Percentiles rank a stretch among this genome's conserved stretches.
Conservation (phyloP, 2,888 invertebrate genomes). For the Brenthis ino region DNA sequence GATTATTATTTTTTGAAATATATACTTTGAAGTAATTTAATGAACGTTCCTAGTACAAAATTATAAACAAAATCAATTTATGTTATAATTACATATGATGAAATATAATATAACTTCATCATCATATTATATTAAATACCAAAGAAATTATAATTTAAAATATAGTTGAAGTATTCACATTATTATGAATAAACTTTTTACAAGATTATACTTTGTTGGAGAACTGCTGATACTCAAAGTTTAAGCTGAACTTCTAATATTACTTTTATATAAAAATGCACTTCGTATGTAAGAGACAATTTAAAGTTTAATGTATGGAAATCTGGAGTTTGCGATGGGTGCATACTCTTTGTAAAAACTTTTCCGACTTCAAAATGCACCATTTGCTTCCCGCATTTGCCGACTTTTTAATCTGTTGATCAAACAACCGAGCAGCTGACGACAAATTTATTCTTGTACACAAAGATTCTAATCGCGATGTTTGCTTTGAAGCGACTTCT, state of each 20-base stretch:
- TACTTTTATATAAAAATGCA: slow-evolving; percentile 28
- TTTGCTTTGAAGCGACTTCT: slow-evolving; percentile 49
- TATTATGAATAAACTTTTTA: slow-evolving; percentile 20
- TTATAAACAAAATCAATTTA: too few relatives aligned
- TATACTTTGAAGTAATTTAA: too few relatives aligned
- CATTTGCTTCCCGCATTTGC: slow-evolving; percentile 59
- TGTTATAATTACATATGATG: too few relatives aligned
- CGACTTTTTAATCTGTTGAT: slow-evolving; percentile 74
- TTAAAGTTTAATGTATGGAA: slow-evolving; percentile 37
- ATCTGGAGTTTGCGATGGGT: slow-evolving; percentile 39
- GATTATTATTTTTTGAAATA: too few relatives aligned
- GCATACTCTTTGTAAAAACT: slow-evolving; percentile 42
- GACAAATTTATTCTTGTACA: slow-evolving; percentile 76
- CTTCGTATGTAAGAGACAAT: slow-evolving; percentile 27
- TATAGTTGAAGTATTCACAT: slow-evolving; percentile 2
- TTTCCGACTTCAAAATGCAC: slow-evolving; percentile 60
- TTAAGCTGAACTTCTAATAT: slow-evolving; percentile 20
- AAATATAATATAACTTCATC: too few relatives aligned
- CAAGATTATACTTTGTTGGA: slow-evolving; percentile 21
- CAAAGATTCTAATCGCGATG: slow-evolving; percentile 66
- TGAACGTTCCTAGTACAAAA: too few relatives aligned
- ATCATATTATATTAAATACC: background rate
- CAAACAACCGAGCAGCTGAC: slow-evolving; percentile 67
- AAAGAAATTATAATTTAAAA: slow-evolving; percentile 8
- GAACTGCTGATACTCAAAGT: slow-evolving; percentile 25